Base-by-base conservation (phyloP, 2,113 vertebrate species). In the Hassar affinis region DNA sequence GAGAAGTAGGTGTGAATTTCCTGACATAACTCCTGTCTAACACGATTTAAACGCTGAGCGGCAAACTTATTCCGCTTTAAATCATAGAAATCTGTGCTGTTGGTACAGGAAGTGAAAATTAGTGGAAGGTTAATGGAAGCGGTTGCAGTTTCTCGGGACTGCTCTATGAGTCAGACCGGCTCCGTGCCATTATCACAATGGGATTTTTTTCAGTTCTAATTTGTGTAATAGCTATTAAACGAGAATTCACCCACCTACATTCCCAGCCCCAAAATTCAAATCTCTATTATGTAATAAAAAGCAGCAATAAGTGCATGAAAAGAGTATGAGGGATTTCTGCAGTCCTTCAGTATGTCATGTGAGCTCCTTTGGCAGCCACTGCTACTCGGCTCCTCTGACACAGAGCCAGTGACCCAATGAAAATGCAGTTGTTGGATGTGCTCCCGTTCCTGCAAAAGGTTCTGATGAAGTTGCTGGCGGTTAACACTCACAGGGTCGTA, bases 1-100 rank as follows among this genome's bases (percentile, higher is more conserved):
- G 66, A 35, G 42, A 61, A 52, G 30, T 42, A 72, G 77, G 83
- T 84, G 83, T 68, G 45, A 84, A 62, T 49, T 74, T 52, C 56
- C 77, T 59, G 77, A 33, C 42, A 74, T 52, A 72, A 74, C 38
- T 47, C 38, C 42, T 38, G 76, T 72, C 20, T 76, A 76, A 51
- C 45, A 30, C 8, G 33, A 82, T 49, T 49, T 47, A 57, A 69
- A 47, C 30, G 18, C n/a, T 30, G 35, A 42, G 15, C 62, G 18
- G 62, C 75, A 78, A 71, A 69, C 27, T 18, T 11, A 22, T n/a
- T 35, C 64, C 47, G 49, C 79, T 51, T 47, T n/a, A 71, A 20
- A 47, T 30, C 49, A 11, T 27, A 20, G 72, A 30, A 30, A 52
- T 22, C 3, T 3, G 49, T 20, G 18, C 30, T 22, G 18, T 22